Conservation (phyloP, 2,888 invertebrate species). For the Mythimna vitellina region DNA sequence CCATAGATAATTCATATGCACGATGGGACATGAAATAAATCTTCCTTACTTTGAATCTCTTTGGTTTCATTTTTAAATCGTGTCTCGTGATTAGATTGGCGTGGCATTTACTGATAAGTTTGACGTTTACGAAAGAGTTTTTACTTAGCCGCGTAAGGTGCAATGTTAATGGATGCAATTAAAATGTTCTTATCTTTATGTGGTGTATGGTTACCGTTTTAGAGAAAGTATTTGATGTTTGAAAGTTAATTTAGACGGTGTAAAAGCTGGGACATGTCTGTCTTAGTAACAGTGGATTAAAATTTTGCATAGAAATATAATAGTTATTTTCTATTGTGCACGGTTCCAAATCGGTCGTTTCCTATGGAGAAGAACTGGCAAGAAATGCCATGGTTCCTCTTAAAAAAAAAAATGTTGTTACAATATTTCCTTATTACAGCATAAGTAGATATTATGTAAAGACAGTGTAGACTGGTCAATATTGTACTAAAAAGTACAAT, state of each 20-base stretch:
- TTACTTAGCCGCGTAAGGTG: conserved; percentile 51
- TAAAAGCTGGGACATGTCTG: neutral
- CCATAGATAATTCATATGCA: conserved; percentile 78
- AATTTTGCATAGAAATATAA: neutral
- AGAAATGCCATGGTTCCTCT: no score
- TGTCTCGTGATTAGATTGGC: conserved; percentile 74
- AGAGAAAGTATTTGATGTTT: conserved; percentile 37
- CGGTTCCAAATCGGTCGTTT: no score
- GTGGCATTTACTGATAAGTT: conserved; percentile 72
- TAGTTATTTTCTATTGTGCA: neutral
- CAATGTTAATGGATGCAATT: conserved; percentile 48
- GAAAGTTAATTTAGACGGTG: conserved; percentile 10
- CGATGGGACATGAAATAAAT: conserved; percentile 76
- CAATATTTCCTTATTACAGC: no score
- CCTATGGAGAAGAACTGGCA: no score
- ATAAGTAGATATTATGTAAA: no score
- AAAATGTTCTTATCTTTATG: conserved; percentile 44
- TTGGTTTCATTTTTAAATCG: conserved; percentile 69
- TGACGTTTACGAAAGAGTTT: conserved; percentile 67
- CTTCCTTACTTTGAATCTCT: conserved; percentile 70
- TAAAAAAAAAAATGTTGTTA: no score
- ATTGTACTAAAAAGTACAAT: no score
- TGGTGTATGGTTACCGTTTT: conserved; percentile 38
- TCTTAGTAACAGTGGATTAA: neutral
- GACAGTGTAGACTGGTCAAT: no score